phyloP scores from a whole-genome alignment of 30 jellyfish, hydroid and myxozoan genomes.

The Catostylus mosaicus region DNA sequence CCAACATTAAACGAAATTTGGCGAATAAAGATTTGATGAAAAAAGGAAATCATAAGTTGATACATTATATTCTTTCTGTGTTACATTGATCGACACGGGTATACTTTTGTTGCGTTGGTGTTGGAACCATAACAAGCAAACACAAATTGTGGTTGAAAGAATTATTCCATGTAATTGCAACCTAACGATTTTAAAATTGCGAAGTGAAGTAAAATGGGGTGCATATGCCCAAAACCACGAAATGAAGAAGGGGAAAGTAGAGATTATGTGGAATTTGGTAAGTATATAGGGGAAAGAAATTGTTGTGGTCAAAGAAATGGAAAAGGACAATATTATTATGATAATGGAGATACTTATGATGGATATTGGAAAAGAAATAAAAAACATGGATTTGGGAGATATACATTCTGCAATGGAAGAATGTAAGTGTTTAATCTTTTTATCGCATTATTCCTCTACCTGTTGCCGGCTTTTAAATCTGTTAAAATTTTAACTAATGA shows the following conservation, averaged over 20 bases:
- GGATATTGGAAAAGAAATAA: constrained; percentile 65
- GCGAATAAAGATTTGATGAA: no score
- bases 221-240: constrained; percentile 32
- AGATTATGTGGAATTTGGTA: constrained; percentile 54
- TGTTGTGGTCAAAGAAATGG: constrained; percentile 61
- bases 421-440: constrained; percentile 26
- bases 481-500: no score
- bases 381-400: constrained; percentile 68
- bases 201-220: constrained; percentile 55
- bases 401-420: constrained; percentile 41
- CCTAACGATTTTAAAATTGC: no score
- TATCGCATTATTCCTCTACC: neutral
- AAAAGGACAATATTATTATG: constrained; percentile 73
- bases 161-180: no score
- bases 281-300: constrained; percentile 53
- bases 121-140: no score
- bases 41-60: no score
- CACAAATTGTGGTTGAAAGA: no score
- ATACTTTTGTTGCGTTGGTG: no score
- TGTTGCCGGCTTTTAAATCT: neutral
- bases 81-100: no score
- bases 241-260: neutral
- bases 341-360: constrained; percentile 63
- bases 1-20: no score
- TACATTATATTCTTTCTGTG: no score